Evolutionary conservation across 2,888 invertebrate genomes (phyloP), one percentile per base, ranked within the genome.

Genomic region (Parelbella ahira): DNA sequence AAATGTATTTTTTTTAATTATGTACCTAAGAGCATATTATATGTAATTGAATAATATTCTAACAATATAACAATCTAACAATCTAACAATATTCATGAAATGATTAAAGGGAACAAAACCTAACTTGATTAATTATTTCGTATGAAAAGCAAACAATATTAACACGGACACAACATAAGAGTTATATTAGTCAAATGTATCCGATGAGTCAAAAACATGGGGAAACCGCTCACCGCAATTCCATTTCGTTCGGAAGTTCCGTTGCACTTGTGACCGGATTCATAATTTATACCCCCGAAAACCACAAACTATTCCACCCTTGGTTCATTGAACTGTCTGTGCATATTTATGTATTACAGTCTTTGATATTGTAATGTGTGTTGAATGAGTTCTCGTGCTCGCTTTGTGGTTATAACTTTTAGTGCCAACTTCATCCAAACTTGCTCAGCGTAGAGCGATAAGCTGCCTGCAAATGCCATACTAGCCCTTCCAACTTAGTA

Each of bases 261-360:
- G 32, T 18, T 39, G 32, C 39, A 39, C 12, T 30, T 32, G 38
- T 39, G 30, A 39, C 39, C 39, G 32, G 39, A 39, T 39, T 32
- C 24, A 39, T 25, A 32, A 32, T 39, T 32, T 39, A 39, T 24
- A 27, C 11, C 18, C 24, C 30, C 18, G 8, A 39, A 39, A 30
- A 18, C 38, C 32, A 24, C 32, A 32, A 39, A 32, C 39, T 18
- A 24, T 36, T 39, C 12, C 19, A 7, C 2, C 1, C 21, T n/a
- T 15, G 20, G 34, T 36, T 25, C 34, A 36, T 25, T 36, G 34
- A 36, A 10, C 25, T 25, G n/a, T 24, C 24, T 36, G 7, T 25
- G 25, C 25, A 25, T 28, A 28, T 25, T 36, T 24, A 25, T 36
- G 10, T 10, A 20, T 23, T 36, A 8, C n/a, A 30, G 15, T 5